phyloP scores from a whole-genome alignment of 1,140 invertebrate genomes.

The Diorhabda sublineata region DNA sequence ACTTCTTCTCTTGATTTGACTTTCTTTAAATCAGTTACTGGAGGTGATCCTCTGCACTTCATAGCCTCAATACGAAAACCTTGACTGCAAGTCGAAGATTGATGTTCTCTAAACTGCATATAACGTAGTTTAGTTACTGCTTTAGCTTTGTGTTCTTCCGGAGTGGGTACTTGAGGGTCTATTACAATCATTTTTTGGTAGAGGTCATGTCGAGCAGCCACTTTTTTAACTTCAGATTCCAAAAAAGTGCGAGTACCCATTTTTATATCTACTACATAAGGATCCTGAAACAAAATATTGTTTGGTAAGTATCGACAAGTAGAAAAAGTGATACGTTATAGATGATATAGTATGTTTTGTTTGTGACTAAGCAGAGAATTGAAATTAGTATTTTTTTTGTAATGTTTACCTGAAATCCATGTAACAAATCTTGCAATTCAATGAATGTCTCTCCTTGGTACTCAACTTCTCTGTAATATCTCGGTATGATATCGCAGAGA shows the following conservation, averaged over 20 bases:
- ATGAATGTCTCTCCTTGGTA: slow-evolving; percentile 85
- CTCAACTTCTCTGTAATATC: slow-evolving; percentile 81
- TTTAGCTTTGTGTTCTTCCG: slow-evolving; percentile 68
- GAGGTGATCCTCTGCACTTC: slow-evolving; percentile 71
- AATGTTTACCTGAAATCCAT: slow-evolving; percentile 63
- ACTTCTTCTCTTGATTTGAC: slow-evolving; percentile 77
- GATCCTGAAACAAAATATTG: slow-evolving; percentile 54
- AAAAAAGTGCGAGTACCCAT: slow-evolving; percentile 90
- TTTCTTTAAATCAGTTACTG: slow-evolving; percentile 71
- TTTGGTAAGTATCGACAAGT: not conserved
- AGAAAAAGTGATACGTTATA: too few relatives aligned
- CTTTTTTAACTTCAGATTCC: slow-evolving; percentile 89
- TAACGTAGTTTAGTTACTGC: slow-evolving; percentile 91
- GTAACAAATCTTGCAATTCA: slow-evolving; percentile 82
- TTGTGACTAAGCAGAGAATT: too few relatives aligned
- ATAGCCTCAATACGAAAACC: slow-evolving; percentile 96
- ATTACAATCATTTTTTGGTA: slow-evolving; percentile 93
- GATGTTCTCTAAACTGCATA: slow-evolving; percentile 91
- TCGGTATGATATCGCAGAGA: slow-evolving; percentile 75
- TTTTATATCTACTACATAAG: slow-evolving; percentile 90
- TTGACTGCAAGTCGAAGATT: slow-evolving; percentile 86
- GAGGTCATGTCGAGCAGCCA: slow-evolving; percentile 68
- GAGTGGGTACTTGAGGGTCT: slow-evolving; percentile 79
- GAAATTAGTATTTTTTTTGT: not conserved
- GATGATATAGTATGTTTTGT: too few relatives aligned